Percentiles rank a stretch among this genome's conserved stretches.
Evolutionary conservation across 2,113 vertebrate genomes (phyloP).

Genomic region (Xiphias gladius): DNA sequence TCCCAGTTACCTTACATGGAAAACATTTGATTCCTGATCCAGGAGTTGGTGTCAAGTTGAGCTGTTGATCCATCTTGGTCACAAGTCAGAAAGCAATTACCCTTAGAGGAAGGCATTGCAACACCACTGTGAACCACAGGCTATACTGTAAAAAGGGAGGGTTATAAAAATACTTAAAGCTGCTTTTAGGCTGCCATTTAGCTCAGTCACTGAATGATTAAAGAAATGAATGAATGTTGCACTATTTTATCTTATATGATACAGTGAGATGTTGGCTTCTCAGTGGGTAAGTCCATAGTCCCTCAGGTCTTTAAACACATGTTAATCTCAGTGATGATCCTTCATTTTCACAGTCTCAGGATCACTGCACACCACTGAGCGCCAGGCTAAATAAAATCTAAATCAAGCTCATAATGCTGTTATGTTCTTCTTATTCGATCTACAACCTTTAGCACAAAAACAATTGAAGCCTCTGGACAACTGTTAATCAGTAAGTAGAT

Average conservation of each 20-base stretch:
- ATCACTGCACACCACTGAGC: slow-evolving; percentile 29
- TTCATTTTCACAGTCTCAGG: slow-evolving; percentile 25
- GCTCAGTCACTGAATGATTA: slow-evolving; percentile 17
- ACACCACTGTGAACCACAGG: background rate
- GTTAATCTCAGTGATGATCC: slow-evolving; percentile 40
- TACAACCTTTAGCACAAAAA: slow-evolving; percentile 28
- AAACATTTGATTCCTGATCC: slow-evolving; percentile 34
- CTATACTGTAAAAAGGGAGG: background rate
- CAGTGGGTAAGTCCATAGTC: slow-evolving; percentile 14
- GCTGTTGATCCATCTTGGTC: slow-evolving; percentile 49
- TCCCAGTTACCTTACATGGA: slow-evolving; percentile 46
- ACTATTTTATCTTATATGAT: slow-evolving; percentile 7
- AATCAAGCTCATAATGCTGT: slow-evolving; percentile 35
- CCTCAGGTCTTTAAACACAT: slow-evolving; percentile 43
- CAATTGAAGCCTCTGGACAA: slow-evolving; percentile 15
- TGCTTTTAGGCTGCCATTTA: slow-evolving; percentile 3
- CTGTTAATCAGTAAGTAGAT: slow-evolving; percentile 4
- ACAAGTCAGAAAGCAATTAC: slow-evolving; percentile 32
- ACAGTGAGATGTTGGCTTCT: slow-evolving; percentile 12
- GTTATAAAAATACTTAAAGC: background rate
- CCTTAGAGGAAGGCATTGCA: background rate
- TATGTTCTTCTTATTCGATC: slow-evolving; percentile 27
- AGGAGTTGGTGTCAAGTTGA: slow-evolving; percentile 23
- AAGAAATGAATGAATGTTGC: background rate
- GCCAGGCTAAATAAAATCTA: slow-evolving; percentile 48